Conservation (phyloP, 2,113 vertebrate genomes). For the Dromiciops gliroides region DNA sequence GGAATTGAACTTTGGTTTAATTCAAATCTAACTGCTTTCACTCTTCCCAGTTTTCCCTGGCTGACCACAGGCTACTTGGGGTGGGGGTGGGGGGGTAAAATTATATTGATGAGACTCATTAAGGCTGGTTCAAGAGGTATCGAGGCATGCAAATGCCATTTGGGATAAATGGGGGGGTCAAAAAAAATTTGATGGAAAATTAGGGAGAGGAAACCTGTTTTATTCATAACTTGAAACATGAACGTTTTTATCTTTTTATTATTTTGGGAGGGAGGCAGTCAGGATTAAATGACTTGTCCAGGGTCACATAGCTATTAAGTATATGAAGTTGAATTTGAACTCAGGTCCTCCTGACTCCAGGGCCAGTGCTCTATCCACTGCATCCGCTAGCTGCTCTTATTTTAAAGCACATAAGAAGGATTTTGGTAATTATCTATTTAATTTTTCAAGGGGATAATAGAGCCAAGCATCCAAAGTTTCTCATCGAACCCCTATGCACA, state of each 20-base stretch:
- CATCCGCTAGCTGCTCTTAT: background rate
- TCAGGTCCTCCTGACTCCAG: background rate
- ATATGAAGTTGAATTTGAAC: background rate
- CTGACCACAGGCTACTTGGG: background rate
- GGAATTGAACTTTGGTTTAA: background rate
- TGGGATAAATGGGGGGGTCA: background rate
- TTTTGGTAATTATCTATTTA: background rate
- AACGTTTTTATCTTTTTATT: background rate
- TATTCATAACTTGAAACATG: background rate
- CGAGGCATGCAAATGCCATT: background rate
- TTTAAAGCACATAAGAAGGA: background rate
- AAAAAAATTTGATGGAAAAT: background rate
- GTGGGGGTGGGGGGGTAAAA: background rate
- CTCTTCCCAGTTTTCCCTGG: background rate
- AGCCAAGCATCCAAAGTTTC: background rate
- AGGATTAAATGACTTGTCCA: too few relatives aligned
- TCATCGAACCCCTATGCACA: background rate
- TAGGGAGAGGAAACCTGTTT: background rate
- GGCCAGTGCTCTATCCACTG: background rate
- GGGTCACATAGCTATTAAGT: background rate
- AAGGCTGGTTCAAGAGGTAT: background rate
- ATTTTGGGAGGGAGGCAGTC: too few relatives aligned
- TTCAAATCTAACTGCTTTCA: background rate
- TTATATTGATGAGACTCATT: background rate
- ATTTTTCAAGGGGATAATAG: background rate